These are phyloP conservation scores for Ochropacha duplaris DNA, from an alignment of 2,888 invertebrate species.

Conservation along the genomic window DNA sequence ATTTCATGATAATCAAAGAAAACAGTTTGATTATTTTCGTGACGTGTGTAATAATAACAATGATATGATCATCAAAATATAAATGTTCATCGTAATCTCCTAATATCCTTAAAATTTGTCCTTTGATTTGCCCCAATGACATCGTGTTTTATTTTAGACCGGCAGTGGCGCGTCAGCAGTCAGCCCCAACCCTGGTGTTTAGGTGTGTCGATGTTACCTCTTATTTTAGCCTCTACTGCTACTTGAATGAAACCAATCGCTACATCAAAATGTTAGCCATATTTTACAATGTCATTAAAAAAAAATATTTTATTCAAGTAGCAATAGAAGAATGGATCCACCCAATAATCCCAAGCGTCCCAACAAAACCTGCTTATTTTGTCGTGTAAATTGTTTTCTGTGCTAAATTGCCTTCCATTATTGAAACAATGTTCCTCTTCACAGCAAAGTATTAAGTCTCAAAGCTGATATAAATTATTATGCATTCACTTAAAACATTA, in stretches of 20 bases:
- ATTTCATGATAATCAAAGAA: neutral
- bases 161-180: constrained; percentile 83
- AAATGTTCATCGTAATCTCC: constrained; percentile 31
- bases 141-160: constrained; percentile 82
- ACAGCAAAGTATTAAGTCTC: neutral
- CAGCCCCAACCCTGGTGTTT: constrained; percentile 82
- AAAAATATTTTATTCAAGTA: constrained; percentile 53
- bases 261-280: neutral
- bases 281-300: neutral
- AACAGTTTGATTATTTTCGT: neutral
- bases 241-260: constrained; percentile 54
- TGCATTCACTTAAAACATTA: neutral
- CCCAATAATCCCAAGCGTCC: constrained; percentile 54
- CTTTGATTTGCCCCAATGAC: constrained; percentile 69
- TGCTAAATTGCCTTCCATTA: constrained; percentile 70
- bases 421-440: constrained; percentile 6
- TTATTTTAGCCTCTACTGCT: constrained; percentile 58
- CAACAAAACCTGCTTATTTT: constrained; percentile 52
- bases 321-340: constrained; percentile 52
- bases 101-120: constrained; percentile 39
- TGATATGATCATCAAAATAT: constrained; percentile 24
- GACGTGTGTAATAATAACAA: constrained; percentile 8
- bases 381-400: constrained; percentile 47
- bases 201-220: constrained; percentile 83
- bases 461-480: neutral